A percentile compares a stretch with the other conserved stretches of the same genome.
These are phyloP conservation scores for Enteromius fasciolatus DNA, from an alignment of 2,797 vertebrate species.

Conservation along the genomic window DNA sequence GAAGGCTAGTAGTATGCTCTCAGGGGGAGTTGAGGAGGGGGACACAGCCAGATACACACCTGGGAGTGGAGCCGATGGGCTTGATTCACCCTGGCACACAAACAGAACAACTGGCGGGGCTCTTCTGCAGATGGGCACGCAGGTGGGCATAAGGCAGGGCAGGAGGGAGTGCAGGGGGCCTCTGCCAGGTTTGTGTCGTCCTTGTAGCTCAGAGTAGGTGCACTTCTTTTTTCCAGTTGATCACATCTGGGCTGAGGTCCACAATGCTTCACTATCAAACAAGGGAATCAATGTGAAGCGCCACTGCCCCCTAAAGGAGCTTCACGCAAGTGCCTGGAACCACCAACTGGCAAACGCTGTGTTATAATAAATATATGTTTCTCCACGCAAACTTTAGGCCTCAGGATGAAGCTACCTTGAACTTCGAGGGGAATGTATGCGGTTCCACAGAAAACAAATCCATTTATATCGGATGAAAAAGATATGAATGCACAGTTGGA, in stretches of 20 bases:
- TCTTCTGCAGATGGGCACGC: slow-evolving; percentile 80
- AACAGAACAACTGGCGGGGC: slow-evolving; percentile 79
- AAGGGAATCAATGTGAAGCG: slow-evolving; percentile 65
- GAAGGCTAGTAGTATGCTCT: slow-evolving; percentile 31
- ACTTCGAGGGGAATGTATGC: not conserved
- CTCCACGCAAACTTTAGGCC: not conserved
- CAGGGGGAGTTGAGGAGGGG: not conserved
- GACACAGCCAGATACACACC: slow-evolving; percentile 52
- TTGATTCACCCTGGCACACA: slow-evolving; percentile 77
- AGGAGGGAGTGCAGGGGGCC: slow-evolving; percentile 51
- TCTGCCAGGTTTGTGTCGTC: slow-evolving; percentile 78
- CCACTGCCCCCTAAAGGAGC: slow-evolving; percentile 77
- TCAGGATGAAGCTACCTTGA: not conserved
- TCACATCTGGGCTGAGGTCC: slow-evolving; percentile 76
- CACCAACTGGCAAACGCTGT: not conserved
- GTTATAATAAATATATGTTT: slow-evolving; percentile 13
- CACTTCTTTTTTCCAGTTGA: slow-evolving; percentile 54
- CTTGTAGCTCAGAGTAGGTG: slow-evolving; percentile 62
- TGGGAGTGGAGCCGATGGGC: slow-evolving; percentile 53
- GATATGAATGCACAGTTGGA: slow-evolving; percentile 15
- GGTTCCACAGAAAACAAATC: slow-evolving; percentile 10
- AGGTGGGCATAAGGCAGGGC: slow-evolving; percentile 73
- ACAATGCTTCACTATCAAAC: slow-evolving; percentile 51
- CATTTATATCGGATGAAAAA: slow-evolving; percentile 17
- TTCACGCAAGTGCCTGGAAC: slow-evolving; percentile 50